Evolutionary conservation across 2,113 vertebrate genomes (phyloP).

Genomic region (Coreoperca whiteheadi): DNA sequence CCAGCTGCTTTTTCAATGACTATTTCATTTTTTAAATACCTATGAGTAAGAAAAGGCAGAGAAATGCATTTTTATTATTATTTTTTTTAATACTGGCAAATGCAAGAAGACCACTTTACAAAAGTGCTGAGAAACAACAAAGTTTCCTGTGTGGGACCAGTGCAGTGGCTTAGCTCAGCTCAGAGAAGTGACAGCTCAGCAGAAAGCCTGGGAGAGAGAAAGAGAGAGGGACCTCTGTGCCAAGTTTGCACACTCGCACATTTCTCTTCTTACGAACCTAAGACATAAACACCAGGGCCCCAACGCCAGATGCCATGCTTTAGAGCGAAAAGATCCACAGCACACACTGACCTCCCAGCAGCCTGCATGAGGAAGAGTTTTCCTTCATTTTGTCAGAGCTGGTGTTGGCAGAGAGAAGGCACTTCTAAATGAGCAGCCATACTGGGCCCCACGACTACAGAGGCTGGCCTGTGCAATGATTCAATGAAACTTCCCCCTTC

Average conservation of each 20-base stretch:
- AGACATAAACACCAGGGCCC: conserved; percentile 30
- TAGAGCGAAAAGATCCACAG: conserved; percentile 33
- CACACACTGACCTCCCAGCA: conserved; percentile 46
- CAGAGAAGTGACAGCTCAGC: conserved; percentile 71
- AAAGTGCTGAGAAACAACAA: conserved; percentile 77
- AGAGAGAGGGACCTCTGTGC: conserved; percentile 44
- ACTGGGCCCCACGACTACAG: conserved; percentile 2
- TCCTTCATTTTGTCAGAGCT: conserved; percentile 44
- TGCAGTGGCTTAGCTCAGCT: conserved; percentile 68
- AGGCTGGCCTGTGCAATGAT: conserved; percentile 21
- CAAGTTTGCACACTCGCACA: conserved; percentile 68
- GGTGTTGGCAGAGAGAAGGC: conserved; percentile 20
- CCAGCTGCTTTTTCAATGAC: conserved; percentile 29
- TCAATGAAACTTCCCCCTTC: conserved; percentile 32
- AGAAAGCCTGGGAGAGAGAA: conserved; percentile 57
- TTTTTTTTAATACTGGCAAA: conserved; percentile 51
- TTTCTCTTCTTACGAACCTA: conserved; percentile 59
- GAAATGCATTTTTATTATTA: conserved; percentile 25
- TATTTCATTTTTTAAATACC: conserved; percentile 21
- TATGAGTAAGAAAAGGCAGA: conserved; percentile 11
- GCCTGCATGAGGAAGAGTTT: conserved; percentile 20
- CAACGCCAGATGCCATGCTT: conserved; percentile 34
- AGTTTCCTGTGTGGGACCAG: conserved; percentile 57
- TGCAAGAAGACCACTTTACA: conserved; percentile 49
- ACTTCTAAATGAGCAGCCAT: conserved; percentile 15